Base-by-base conservation (phyloP, 2,888 invertebrate species). In the Pristionchus entomophagus region DNA sequence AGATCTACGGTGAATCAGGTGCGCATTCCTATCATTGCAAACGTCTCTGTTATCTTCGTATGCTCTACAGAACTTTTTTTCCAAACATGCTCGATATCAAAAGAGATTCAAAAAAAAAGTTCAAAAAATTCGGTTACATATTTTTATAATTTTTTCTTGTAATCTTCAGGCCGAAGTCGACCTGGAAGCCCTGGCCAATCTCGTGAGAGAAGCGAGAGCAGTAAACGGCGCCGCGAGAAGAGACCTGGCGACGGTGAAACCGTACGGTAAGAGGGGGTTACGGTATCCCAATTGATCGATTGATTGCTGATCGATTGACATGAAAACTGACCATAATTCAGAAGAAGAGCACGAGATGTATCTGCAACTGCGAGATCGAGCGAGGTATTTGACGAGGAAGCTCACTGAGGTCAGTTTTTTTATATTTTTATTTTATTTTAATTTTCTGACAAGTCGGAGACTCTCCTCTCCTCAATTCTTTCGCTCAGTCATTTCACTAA, bases 331-430 rank as follows among this genome's bases (percentile, higher is more conserved):
- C n/a, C n/a, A n/a, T 3, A 32, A 51, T 82, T 10, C 82, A 84
- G 83, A 84, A 49, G 53, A 62, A 32, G 83, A 84, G 14, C 83
- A 84, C 45, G 83, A 32, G 22, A 84, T 65, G 49, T 84, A 26
- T 49, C 29, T 49, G n/a, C 65, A 84, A 22, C 17, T 84, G 65
- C 59, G 49, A n/a, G 83, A 84, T 49, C 62, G 83, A 22, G 83
- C 62, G 0, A 22, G 59, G 45, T 84, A 84, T 84, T 19, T 84
- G 41, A 84, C 65, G 32, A 51, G 83, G n/a, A 84, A 84, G n/a
- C 49, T 84, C 22, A 84, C 65, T 45, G 83, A 84, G 83, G 83
- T 84, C 26, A 26, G n/a, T n/a, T n/a, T n/a, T n/a, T n/a, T n/a
- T n/a, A n/a, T n/a, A n/a, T n/a, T n/a, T n/a, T n/a, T n/a, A n/a